Base-by-base conservation (phyloP, 1,140 invertebrate genomes). In the Drosophila yakuba region DNA sequence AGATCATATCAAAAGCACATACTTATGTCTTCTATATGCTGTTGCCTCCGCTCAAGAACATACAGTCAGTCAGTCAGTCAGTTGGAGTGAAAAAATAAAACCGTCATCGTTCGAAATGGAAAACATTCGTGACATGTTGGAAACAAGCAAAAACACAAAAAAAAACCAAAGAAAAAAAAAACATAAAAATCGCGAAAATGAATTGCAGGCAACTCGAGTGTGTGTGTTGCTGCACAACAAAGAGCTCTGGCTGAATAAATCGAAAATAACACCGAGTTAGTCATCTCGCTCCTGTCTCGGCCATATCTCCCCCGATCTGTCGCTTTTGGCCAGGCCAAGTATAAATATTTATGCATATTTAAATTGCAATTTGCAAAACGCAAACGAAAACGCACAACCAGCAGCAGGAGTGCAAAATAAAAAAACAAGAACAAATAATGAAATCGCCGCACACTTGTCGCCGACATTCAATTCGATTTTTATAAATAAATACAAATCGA, bases 61-160 rank as follows among this genome's bases (percentile, higher is more conserved):
- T 48, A 47, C 74, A 76, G 8, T 59, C 35, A 25, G 23, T 25
- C 23, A 38, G 4, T 25, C 23, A n/a, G n/a, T n/a, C n/a, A 38
- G 4, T 39, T 17, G 17, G 67, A 57, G n/a, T 14, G 38, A 39
- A 48, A 48, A 64, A 57, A 57, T 57, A 50, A 71, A 71, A 71
- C 64, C 67, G 63, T 72, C 66, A 72, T 47, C 66, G 41, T 35
- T 41, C 35, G 51, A 74, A 78, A 78, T 81, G 63, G 79, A 88
- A 86, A 76, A 86, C 58, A 88, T 88, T 88, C 72, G 82, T 80
- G 78, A 80, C 81, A 84, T 73, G 79, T 85, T 80, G 78, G 59
- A 81, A 43, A 7, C 14, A 41, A 41, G 4, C 3, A 39, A 39
- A 1, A 38, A 38, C 4, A 38, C 1, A 38, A 38, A 4, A 12